Evolutionary conservation across 2,888 invertebrate genomes (phyloP), one percentile per base, ranked within the genome.

Genomic region (Synergus japonicus): DNA sequence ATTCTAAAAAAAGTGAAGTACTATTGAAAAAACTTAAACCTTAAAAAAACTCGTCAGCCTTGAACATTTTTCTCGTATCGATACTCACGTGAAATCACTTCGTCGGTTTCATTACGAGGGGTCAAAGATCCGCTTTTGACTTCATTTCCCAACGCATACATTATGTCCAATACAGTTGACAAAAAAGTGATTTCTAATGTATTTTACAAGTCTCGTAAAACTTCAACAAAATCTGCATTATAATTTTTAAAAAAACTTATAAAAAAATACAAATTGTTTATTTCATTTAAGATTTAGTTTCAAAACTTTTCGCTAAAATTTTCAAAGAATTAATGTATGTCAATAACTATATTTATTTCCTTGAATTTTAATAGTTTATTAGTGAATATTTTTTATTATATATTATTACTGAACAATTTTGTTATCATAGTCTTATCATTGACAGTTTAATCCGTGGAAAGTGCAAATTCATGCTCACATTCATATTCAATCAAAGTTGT

Each of bases 81-180:
- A 73, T 54, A n/a, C n/a, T 41, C 12, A 54, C 4, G n/a, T 54
- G 49, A 73, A 15, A 54, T 73, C 49, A 73, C 49, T 54, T 37
- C 3, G 9, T 10, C 37, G n/a, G n/a, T 73, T 73, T 73, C 73
- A 54, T 73, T 73, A 73, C n/a, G 5, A 37, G n/a, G 37, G 73
- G 73, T 73, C 73, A 73, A 73, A 73, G 73, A 73, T 73, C 54
- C 54, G 15, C 49, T 73, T 73, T 73, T 54, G 54, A 54, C 41
- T 54, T 54, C 54, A 73, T 73, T 73, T 73, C 37, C 37, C 10
- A 15, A 37, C 29, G 73, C 54, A 73, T 73, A 29, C 29, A 73
- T 73, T 69, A 69, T 69, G 15, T 2, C 49, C 5, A 10, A 9
- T 13, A 44, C 44, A 67, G 41, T 67, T 69, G 9, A 54, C 0